phyloP scores from a whole-genome alignment of 1,140 invertebrate species.

The Neomicropteryx cornuta region DNA sequence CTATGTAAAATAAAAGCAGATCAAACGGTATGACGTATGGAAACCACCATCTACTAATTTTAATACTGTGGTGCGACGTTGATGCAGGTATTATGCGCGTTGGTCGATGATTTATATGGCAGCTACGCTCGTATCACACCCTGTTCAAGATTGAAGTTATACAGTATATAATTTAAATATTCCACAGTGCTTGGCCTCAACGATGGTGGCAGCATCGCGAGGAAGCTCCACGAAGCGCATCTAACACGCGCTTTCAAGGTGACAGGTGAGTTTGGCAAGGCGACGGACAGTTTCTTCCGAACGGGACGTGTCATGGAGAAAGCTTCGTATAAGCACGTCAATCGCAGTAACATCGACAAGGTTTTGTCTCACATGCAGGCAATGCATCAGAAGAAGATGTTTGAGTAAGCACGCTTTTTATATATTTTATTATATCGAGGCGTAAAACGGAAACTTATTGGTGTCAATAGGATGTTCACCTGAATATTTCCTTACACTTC shows the following conservation, averaged over 20 bases:
- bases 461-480: no score
- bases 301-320: slow-evolving; percentile 63
- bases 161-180: slow-evolving; percentile 11
- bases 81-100: no score
- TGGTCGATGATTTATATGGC: no score
- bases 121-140: no score
- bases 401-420: slow-evolving; percentile 50
- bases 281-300: slow-evolving; percentile 63
- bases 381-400: slow-evolving; percentile 73
- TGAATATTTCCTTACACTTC: no score
- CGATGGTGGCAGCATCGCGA: slow-evolving; percentile 42
- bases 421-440: slow-evolving; percentile 3
- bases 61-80: no score
- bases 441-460: no score
- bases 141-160: no score
- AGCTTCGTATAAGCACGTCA: slow-evolving; percentile 60
- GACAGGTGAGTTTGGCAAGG: slow-evolving; percentile 65
- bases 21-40: no score
- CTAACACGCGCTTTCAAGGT: slow-evolving; percentile 61
- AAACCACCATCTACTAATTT: no score
- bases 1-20: no score
- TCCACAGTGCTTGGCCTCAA: slow-evolving; percentile 59
- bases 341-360: slow-evolving; percentile 50
- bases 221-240: slow-evolving; percentile 41
- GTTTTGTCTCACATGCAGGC: slow-evolving; percentile 67